Conservation (phyloP, 2,888 invertebrate genomes). For the Oscheius sp. region DNA sequence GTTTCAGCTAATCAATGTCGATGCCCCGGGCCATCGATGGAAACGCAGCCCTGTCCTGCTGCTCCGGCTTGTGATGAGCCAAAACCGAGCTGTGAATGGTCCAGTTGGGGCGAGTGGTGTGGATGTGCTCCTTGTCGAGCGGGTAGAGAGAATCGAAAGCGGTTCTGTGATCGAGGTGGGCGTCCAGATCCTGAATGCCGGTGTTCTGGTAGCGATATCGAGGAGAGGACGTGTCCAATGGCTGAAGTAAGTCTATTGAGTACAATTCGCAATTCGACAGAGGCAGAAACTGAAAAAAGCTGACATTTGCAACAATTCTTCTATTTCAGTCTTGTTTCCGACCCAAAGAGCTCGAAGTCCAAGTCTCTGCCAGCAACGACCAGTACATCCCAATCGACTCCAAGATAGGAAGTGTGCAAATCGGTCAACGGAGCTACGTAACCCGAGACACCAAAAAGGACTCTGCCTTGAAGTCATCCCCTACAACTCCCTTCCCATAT, state of each 20-base stretch:
- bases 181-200: slow-evolving; percentile 48
- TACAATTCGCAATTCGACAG: background rate
- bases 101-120: slow-evolving; percentile 62
- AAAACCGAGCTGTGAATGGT: slow-evolving; percentile 55
- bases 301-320: too few relatives aligned
- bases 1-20: slow-evolving; percentile 42
- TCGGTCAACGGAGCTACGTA: background rate
- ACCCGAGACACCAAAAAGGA: slow-evolving; percentile 47
- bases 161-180: slow-evolving; percentile 56
- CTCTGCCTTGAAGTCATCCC: slow-evolving; percentile 39
- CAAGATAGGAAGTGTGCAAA: slow-evolving; percentile 25
- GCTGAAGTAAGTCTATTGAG: slow-evolving; percentile 20
- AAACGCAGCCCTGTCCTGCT: slow-evolving; percentile 46
- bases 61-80: slow-evolving; percentile 41
- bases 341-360: too few relatives aligned
- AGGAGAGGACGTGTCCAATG: slow-evolving; percentile 47
- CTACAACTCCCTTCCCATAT: slow-evolving; percentile 52
- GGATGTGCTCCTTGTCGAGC: slow-evolving; percentile 58
- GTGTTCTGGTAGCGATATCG: slow-evolving; percentile 48
- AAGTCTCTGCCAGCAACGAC: slow-evolving; percentile 4
- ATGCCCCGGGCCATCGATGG: slow-evolving; percentile 53
- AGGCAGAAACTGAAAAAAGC: background rate
- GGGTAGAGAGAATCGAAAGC: slow-evolving; percentile 53
- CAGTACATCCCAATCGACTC: slow-evolving; percentile 35
- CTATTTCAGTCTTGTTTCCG: slow-evolving; percentile 19